Percentiles rank a stretch among this genome's conserved stretches.
Evolutionary conservation across 2,888 invertebrate species (phyloP).

Genomic region (Trissolcus japonicus): DNA sequence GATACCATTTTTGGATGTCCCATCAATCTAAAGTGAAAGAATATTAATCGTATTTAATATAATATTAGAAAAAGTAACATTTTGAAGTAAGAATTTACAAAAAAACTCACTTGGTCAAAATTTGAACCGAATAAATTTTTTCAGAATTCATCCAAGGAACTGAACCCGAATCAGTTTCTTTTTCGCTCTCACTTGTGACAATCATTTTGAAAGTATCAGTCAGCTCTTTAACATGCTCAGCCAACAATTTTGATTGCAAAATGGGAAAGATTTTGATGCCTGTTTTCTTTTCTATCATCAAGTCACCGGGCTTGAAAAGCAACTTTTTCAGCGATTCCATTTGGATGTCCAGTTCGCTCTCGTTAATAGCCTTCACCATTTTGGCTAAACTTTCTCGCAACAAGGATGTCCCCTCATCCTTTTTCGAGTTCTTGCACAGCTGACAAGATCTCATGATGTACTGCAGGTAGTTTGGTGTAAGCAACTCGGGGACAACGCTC

Average conservation of each 20-base stretch:
- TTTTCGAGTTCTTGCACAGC: slow-evolving; percentile 79
- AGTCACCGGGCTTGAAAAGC: slow-evolving; percentile 83
- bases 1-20: slow-evolving; percentile 78
- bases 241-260: slow-evolving; percentile 80
- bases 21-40: slow-evolving; percentile 74
- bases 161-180: slow-evolving; percentile 77
- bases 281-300: slow-evolving; percentile 85
- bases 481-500: slow-evolving; percentile 78
- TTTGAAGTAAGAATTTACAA: neutral
- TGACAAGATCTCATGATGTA: slow-evolving; percentile 82
- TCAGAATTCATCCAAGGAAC: slow-evolving; percentile 84
- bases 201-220: slow-evolving; percentile 81
- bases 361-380: slow-evolving; percentile 77
- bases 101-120: slow-evolving; percentile 73
- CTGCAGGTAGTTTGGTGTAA: slow-evolving; percentile 82
- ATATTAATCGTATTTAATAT: neutral
- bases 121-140: slow-evolving; percentile 81
- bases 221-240: slow-evolving; percentile 81
- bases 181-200: slow-evolving; percentile 78
- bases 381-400: slow-evolving; percentile 79
- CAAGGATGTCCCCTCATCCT: slow-evolving; percentile 79
- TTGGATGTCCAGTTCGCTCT: slow-evolving; percentile 73
- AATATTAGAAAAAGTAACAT: neutral
- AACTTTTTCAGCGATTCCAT: slow-evolving; percentile 81
- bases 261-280: slow-evolving; percentile 82